Evolutionary conservation across 2,113 vertebrate genomes (phyloP).

Genomic region (Mixornis gularis): DNA sequence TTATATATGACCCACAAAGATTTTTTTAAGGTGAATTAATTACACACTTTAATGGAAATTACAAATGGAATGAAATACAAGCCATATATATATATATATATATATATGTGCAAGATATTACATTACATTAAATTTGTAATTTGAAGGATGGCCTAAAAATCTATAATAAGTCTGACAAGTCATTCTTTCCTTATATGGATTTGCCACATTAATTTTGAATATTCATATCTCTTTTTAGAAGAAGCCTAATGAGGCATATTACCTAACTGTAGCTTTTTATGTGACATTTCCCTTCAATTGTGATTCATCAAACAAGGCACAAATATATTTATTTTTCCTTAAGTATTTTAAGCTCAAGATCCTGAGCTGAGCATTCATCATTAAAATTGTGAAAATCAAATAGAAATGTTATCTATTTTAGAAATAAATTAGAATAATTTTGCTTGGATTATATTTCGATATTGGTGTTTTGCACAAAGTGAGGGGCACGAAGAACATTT

Average conservation of each 20-base stretch:
- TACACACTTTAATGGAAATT: background rate
- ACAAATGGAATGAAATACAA: background rate
- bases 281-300: background rate
- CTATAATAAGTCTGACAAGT: background rate
- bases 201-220: background rate
- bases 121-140: background rate
- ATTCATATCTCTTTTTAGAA: constrained; percentile 1
- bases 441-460: background rate
- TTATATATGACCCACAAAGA: background rate
- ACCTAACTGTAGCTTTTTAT: constrained; percentile 5
- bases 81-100: background rate
- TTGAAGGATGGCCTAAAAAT: background rate
- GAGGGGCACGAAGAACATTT: background rate
- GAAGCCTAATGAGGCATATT: background rate
- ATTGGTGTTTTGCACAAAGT: background rate
- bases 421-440: background rate
- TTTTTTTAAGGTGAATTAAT: background rate
- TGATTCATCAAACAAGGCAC: background rate
- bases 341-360: background rate
- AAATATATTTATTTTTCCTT: background rate
- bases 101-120: background rate
- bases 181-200: background rate
- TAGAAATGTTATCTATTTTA: background rate
- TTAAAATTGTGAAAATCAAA: background rate
- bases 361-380: background rate